Base-by-base conservation (phyloP, 2,888 invertebrate genomes). In the Dexiosoma caninum region DNA sequence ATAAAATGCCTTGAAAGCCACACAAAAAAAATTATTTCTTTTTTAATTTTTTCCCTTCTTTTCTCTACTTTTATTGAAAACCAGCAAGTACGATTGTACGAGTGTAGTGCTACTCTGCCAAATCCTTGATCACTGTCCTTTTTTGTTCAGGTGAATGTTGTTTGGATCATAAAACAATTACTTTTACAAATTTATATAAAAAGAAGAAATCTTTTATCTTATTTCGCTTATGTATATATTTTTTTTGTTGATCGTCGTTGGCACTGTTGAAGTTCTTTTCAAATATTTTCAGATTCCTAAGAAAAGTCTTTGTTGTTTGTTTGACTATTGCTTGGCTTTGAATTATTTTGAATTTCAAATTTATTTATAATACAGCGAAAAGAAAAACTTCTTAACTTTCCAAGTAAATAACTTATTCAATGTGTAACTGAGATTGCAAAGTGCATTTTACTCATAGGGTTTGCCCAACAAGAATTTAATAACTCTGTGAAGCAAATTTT, bases 151-250 rank as follows among this genome's bases (percentile, higher is more conserved):
- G 66, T 75, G 66, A 67, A 77, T 64, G 66, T 66, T 75, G 70
- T 71, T 71, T 74, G 77, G 49, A 23, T 81, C 77, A 81, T 81
- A 81, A 81, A 81, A 81, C 88, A 88, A 88, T 88, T 88, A 88
- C 87, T 88, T 88, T 88, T 87, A 88, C 88, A 88, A 88, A 88
- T 88, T 88, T 88, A 88, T 88, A 88, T 86, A 57, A 59, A 57
- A 44, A 32, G 30, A 62, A 87, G 85, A 86, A 53, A 59, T 77
- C 40, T 60, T 72, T 72, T 74, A 74, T 69, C 69, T 72, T 64
- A 57, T 69, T 49, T 72, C 67, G 40, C 46, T 66, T 23, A 40
- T 7, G 30, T 19, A 27, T 51, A 46, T 53, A 27, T 10, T 16
- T 7, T 32, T 10, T 30, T 30, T 4, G n/a, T 21, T 6, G 14